Base-by-base conservation (phyloP, 2,113 vertebrate species). In the Nyctibius bracteatus region DNA sequence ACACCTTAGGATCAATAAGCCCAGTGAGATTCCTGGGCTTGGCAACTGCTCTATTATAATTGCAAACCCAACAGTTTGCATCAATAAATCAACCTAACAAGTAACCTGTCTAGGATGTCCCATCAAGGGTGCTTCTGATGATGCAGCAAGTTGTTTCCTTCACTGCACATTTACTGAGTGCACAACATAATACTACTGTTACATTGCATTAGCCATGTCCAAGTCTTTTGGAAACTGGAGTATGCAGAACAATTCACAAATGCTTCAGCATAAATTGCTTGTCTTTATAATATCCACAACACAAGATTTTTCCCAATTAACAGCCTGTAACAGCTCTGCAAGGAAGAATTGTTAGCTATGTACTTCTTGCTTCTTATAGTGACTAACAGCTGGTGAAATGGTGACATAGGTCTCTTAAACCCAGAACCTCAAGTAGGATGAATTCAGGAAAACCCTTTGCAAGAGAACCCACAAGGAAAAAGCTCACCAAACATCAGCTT, bases 31-130 rank as follows among this genome's bases (percentile, higher is more conserved):
- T 92, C 82, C 63, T 74, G 58, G n/a, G 54, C 87, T 92, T 86
- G 83, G 91, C 67, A 95, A 91, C 27, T 35, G n/a, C 31, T 90
- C 79, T 22, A 54, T 90, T 97, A 49, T 52, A 89, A 92, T 87
- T 95, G 88, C 92, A 95, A 93, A 95, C n/a, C 16, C 78, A 94
- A 90, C 88, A 91, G 24, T 35, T 88, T 91, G 82, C 49, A 91
- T 94, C 94, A 94, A 92, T 97, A 96, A 93, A 93, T 94, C 88
- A 95, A 39, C 55, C 31, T 90, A 96, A 92, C 78, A 91, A 93
- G 68, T 85, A 92, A 89, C 62, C 39, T 87, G 78, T n/a, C 73
- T 66, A 74, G 57, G 86, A 78, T 59, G 78, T 88, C 51, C 39
- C 63, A 93, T 97, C 85, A 92, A 86, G 37, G 31, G 27, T 81